Evolutionary conservation across 2,888 invertebrate species (phyloP).

Genomic region (Lithophane semibrunnea): DNA sequence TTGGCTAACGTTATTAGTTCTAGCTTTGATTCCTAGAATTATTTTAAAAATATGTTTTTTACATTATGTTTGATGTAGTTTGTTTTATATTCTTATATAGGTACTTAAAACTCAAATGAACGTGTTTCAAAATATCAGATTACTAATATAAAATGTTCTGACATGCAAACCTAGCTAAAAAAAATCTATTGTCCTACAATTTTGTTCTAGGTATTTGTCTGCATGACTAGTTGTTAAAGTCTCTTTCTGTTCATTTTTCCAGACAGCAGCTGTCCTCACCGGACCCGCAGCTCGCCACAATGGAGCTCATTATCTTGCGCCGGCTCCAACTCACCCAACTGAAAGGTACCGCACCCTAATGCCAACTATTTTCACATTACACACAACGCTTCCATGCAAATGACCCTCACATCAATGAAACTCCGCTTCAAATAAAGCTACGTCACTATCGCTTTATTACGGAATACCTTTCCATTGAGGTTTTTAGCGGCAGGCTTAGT

Average conservation of each 20-base stretch:
- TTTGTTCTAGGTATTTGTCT: slow-evolving; percentile 21
- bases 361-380: slow-evolving; percentile 60
- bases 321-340: slow-evolving; percentile 73
- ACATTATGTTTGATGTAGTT: neutral
- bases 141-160: neutral
- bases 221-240: slow-evolving; percentile 49
- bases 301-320: slow-evolving; percentile 77
- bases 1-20: slow-evolving; percentile 67
- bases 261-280: slow-evolving; percentile 79
- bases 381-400: slow-evolving; percentile 63
- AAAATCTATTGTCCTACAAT: slow-evolving; percentile 2
- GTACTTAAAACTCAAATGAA: neutral
- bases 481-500: slow-evolving; percentile 43
- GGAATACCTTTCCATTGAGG: slow-evolving; percentile 58
- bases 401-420: slow-evolving; percentile 62
- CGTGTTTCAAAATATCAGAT: neutral
- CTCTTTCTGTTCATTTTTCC: slow-evolving; percentile 72
- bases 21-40: slow-evolving; percentile 40
- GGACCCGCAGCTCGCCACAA: slow-evolving; percentile 76
- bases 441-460: slow-evolving; percentile 55
- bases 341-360: slow-evolving; percentile 77
- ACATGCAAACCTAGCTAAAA: slow-evolving; percentile 1
- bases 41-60: neutral
- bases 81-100: neutral
- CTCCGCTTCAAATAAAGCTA: slow-evolving; percentile 53